Conservation (phyloP, 1,140 invertebrate species). For the Euwallacea fornicatus region DNA sequence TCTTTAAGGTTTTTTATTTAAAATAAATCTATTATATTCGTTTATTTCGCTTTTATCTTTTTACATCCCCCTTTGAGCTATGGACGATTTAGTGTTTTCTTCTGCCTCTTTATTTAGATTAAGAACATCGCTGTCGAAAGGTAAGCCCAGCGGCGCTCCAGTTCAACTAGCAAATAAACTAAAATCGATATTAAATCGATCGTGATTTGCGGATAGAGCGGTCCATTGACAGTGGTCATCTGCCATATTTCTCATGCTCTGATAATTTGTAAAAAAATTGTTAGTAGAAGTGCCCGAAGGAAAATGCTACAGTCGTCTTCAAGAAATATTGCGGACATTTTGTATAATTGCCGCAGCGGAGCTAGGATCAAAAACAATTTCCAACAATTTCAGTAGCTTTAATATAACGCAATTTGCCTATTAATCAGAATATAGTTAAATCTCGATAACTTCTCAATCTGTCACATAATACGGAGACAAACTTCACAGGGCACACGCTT, state of each 20-base stretch:
- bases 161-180: not conserved
- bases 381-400: constrained; percentile 5
- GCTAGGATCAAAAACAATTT: constrained; percentile 5
- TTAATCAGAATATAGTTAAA: constrained; percentile 30
- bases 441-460: constrained; percentile 27
- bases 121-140: constrained; percentile 12
- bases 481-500: constrained; percentile 23
- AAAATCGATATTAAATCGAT: too few species aligned
- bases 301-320: too few species aligned
- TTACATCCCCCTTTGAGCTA: constrained; percentile 24
- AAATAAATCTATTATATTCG: constrained; percentile 37
- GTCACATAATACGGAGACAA: constrained; percentile 22
- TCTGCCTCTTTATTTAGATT: constrained; percentile 28
- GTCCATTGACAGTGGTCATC: too few species aligned
- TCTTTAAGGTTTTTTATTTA: constrained; percentile 32
- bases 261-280: too few species aligned
- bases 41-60: constrained; percentile 33
- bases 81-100: constrained; percentile 27
- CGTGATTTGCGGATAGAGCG: too few species aligned
- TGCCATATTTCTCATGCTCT: too few species aligned
- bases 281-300: too few species aligned
- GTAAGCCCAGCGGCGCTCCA: not conserved
- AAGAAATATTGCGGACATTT: too few species aligned
- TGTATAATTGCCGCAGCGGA: too few species aligned
- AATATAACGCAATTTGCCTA: constrained; percentile 20